Conservation (phyloP, 1,140 invertebrate genomes). For the Zaprionus ghesquierei region DNA sequence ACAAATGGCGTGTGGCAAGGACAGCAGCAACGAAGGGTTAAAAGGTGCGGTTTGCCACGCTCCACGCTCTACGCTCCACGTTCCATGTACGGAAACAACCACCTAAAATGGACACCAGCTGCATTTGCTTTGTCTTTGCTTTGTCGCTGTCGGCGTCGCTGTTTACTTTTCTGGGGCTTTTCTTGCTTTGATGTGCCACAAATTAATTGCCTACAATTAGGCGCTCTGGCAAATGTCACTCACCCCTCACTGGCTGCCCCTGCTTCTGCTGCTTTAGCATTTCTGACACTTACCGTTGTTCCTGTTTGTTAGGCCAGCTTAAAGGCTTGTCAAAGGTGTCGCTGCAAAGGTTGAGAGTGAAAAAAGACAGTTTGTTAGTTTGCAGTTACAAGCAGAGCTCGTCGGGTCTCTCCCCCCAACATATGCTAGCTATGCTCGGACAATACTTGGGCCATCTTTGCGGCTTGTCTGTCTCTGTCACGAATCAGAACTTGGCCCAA, state of each 20-base stretch:
- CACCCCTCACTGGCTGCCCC: conserved; percentile 25
- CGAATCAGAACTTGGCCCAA: conserved; percentile 35
- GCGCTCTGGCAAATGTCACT: conserved; percentile 73
- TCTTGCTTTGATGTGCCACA: conserved; percentile 80
- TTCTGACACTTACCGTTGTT: conserved; percentile 74
- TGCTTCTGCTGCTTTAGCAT: conserved; percentile 7
- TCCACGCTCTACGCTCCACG: conserved; percentile 4
- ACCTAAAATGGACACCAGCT: conserved; percentile 67
- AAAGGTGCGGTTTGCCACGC: conserved; percentile 76
- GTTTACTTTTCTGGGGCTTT: conserved; percentile 46
- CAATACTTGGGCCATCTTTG: conserved; percentile 63
- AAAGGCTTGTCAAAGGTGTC: conserved; percentile 59
- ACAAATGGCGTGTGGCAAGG: conserved; percentile 53
- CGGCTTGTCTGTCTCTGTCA: conserved; percentile 65
- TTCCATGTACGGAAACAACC: conserved; percentile 44
- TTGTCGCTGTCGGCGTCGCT: conserved; percentile 41
- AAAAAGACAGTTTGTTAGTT: conserved; percentile 64
- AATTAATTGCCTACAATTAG: conserved; percentile 83
- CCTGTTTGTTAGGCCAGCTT: conserved; percentile 60
- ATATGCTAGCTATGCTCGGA: conserved; percentile 58
- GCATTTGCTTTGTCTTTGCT: conserved; percentile 71
- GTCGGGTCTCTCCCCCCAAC: conserved; percentile 46
- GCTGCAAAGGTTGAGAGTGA: conserved; percentile 46
- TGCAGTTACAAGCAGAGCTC: conserved; percentile 44
- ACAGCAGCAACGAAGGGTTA: conserved; percentile 66